Conservation (phyloP, 1,140 invertebrate genomes). For the Lasaia peninsularis region DNA sequence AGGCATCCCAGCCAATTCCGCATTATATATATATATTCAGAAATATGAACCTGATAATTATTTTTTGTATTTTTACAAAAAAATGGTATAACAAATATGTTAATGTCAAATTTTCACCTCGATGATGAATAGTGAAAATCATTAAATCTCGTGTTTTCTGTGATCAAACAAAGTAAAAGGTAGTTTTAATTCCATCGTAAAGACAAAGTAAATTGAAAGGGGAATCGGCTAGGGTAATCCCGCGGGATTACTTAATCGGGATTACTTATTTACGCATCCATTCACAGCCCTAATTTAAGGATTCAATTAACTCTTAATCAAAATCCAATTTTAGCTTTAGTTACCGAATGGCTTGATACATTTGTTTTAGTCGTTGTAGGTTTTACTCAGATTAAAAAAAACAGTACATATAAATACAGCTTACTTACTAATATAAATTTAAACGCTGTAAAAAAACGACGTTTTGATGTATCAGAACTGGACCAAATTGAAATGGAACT, state of each 20-base stretch:
- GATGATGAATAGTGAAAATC: too few species aligned
- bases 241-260: slow-evolving; percentile 24
- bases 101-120: too few species aligned
- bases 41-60: too few species aligned
- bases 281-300: slow-evolving; percentile 34
- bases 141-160: not conserved
- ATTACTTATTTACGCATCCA: slow-evolving; percentile 35
- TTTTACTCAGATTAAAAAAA: too few species aligned
- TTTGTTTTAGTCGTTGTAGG: not conserved
- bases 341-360: slow-evolving; percentile 5
- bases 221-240: slow-evolving; percentile 21
- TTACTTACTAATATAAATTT: too few species aligned
- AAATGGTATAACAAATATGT: too few species aligned
- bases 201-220: slow-evolving; percentile 20
- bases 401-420: too few species aligned
- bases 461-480: too few species aligned
- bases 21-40: too few species aligned
- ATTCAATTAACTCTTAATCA: slow-evolving; percentile 41
- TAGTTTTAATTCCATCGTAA: not conserved
- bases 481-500: too few species aligned
- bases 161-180: not conserved
- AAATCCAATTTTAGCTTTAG: slow-evolving; percentile 21
- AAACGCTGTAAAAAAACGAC: too few species aligned
- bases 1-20: slow-evolving; percentile 14
- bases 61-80: too few species aligned